Evolutionary conservation across 1,140 invertebrate species (phyloP), one percentile per base, ranked within the genome.

Genomic region (Trachymyrmex cornetzi): DNA sequence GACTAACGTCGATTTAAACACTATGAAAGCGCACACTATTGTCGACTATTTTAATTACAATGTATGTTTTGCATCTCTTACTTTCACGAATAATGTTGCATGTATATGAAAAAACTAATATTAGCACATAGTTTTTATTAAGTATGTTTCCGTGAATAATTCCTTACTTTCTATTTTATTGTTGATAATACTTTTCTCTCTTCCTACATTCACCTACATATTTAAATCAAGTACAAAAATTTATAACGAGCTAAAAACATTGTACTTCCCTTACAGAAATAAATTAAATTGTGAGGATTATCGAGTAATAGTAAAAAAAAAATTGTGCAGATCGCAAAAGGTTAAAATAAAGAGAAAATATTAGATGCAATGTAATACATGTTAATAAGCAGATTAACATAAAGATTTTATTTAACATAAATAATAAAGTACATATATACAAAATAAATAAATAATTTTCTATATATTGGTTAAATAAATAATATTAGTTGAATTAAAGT

Each of bases 221-320:
- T 14, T 1, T 38, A 77, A 61, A 44, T 19, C 3, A 44, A 59
- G 1, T 44, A 34, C n/a, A 63, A 19, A 53, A 77, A 50, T 77
- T 77, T 50, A 12, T 55, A 79, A 67, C 44, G 86, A 71, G 50
- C 48, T 55, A 53, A 63, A 81, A 88, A 71, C 44, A 72, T 48
- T 66, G 48, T n/a, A 63, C 50, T 66, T 77, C 38, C 34, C 7
- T 38, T 38, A 38, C 34, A 38, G 34, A 38, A 7, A 38, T n/a
- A n/a, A n/a, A 38, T 38, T 38, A 38, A 38, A 38, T 38, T 38
- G 34, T 38, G 7, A 38, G 34, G 34, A 9, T 89, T 89, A 89
- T 87, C 86, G 61, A 27, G 64, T 72, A 87, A 89, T 59, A 63
- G 48, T 88, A 82, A 86, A 69, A 88, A 34, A 7, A 89, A 82